phyloP scores from a whole-genome alignment of 2,797 vertebrate genomes.

The Apogon talboti region DNA sequence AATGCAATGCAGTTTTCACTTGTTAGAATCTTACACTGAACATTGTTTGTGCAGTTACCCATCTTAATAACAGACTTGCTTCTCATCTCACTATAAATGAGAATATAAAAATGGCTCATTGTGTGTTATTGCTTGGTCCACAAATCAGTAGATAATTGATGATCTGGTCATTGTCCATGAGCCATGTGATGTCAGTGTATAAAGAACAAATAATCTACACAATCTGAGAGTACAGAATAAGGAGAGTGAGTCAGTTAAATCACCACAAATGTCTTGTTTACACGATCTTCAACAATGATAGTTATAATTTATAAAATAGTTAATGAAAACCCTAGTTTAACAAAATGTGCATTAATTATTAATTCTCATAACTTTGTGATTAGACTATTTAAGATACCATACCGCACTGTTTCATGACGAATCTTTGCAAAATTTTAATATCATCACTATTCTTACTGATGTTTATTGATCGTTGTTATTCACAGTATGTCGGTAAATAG shows the following conservation, averaged over 20 bases:
- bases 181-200: slow-evolving; percentile 3
- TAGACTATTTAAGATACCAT: slow-evolving; percentile 6
- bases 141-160: slow-evolving; percentile 16
- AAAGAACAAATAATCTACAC: background rate
- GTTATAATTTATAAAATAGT: no score
- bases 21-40: slow-evolving; percentile 2
- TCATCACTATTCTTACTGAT: slow-evolving; percentile 17
- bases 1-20: background rate
- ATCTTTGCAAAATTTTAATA: slow-evolving; percentile 13
- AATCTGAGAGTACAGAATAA: slow-evolving; percentile 7
- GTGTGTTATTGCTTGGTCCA: background rate
- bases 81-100: background rate
- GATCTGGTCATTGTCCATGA: background rate
- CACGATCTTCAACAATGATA: background rate
- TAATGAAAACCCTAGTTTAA: background rate
- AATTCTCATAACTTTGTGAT: slow-evolving; percentile 7
- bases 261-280: no score
- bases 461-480: background rate
- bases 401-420: background rate
- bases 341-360: slow-evolving; percentile 7
- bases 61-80: background rate
- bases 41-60: background rate
- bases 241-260: slow-evolving; percentile 1
- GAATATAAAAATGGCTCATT: background rate
- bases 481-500: background rate